Percentiles rank a stretch among this genome's conserved stretches.
These are phyloP conservation scores for Rattus norvegicus DNA, from an alignment of 2,113 vertebrate genomes.

Conservation along the genomic window GRCr8 NC_086022.1:23073001-23073500, in stretches of 20 bases:
- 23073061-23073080: neutral
- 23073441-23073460: neutral
- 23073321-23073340: neutral
- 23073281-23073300: neutral
- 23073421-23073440: neutral
- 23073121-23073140: neutral
- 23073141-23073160: neutral
- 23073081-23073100: neutral
- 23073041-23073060: neutral
- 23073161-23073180: neutral
- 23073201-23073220: neutral
- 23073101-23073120: neutral
- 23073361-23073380: neutral
- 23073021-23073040: neutral
- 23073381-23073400: neutral
- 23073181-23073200: neutral
- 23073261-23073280: neutral
- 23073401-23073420: neutral
- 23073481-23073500: neutral
- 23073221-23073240: neutral
- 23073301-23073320: neutral
- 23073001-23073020: neutral
- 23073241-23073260: neutral
- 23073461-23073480: neutral
- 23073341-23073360: neutral